A percentile compares a stretch with the other conserved stretches of the same genome.
Conservation (phyloP, 2,888 invertebrate species). For the Parochlus steinenii region DNA sequence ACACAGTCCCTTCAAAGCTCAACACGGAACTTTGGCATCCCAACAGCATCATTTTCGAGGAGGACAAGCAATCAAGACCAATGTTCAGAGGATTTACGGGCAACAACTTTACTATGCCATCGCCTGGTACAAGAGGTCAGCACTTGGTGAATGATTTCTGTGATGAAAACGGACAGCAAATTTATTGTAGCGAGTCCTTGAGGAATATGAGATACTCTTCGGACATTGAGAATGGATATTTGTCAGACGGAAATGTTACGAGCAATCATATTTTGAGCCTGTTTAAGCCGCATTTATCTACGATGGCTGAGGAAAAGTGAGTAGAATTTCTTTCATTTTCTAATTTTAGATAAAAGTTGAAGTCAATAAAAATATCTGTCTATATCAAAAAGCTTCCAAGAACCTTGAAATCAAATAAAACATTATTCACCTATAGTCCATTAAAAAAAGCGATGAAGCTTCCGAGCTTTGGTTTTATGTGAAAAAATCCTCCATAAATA, state of each 20-base stretch:
- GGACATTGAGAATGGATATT: slow-evolving; percentile 79
- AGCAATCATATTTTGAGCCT: slow-evolving; percentile 34
- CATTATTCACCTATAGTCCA: too few species aligned
- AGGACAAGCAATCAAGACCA: slow-evolving; percentile 47
- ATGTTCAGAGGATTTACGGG: slow-evolving; percentile 40
- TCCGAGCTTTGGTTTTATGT: too few species aligned
- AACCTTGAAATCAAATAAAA: too few species aligned
- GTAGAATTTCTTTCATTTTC: slow-evolving; percentile 17
- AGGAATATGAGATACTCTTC: too few species aligned
- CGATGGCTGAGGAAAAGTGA: slow-evolving; percentile 42
- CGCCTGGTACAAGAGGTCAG: slow-evolving; percentile 36
- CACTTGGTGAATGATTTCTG: slow-evolving; percentile 45
- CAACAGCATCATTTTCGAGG: slow-evolving; percentile 30
- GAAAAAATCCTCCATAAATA: too few species aligned
- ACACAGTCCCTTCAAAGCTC: slow-evolving; percentile 27
- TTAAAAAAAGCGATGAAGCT: too few species aligned
- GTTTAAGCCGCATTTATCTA: slow-evolving; percentile 33
- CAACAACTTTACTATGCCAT: slow-evolving; percentile 44
- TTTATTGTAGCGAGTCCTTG: slow-evolving; percentile 70
- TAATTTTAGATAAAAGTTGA: neutral
- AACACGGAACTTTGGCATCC: too few species aligned
- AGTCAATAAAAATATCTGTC: too few species aligned
- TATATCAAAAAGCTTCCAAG: too few species aligned
- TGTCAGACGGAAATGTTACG: slow-evolving; percentile 70
- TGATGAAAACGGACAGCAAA: slow-evolving; percentile 49